Evolutionary conservation across 1,140 invertebrate species (phyloP), one percentile per base, ranked within the genome.

Genomic region (Babylonia areolata): DNA sequence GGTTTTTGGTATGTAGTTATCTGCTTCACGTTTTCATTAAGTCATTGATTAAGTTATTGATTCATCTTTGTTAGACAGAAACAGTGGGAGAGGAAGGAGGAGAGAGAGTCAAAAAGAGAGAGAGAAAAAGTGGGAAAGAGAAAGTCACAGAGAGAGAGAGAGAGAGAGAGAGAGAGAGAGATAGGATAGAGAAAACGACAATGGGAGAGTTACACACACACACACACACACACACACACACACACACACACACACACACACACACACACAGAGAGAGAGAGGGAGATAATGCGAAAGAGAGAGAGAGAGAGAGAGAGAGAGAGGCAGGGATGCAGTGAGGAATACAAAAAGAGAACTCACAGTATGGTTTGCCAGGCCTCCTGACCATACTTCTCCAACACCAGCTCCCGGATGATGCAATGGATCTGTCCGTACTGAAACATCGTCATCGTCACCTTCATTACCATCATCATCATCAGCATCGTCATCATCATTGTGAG

Each of bases 391-490:
- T 91, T 91, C 51, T 86, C 88, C 54, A 85, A 82, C 1, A 90
- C 89, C 71, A 92, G 69, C 79, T 91, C 91, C 33, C 89, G 51
- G 6, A 92, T 90, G 80, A 89, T 88, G 17, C 89, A 87, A 54
- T 92, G 91, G 33, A 92, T 92, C 71, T 92, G 91, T 3, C 91
- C 91, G 83, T 92, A 92, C 91, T 92, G 89, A 69, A 90, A 89
- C 28, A 75, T 5, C 9, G 28, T 69, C n/a, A n/a, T n/a, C n/a
- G n/a, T n/a, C n/a, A n/a, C n/a, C n/a, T n/a, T n/a, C n/a, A n/a
- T n/a, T n/a, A n/a, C n/a, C n/a, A n/a, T n/a, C n/a, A n/a, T n/a
- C n/a, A n/a, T n/a, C n/a, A n/a, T n/a, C n/a, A n/a, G n/a, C n/a
- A n/a, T n/a, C n/a, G n/a, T n/a, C n/a, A n/a, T n/a, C n/a, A n/a